phyloP scores from a whole-genome alignment of 2,888 invertebrate species.

The Mythimna ferrago region DNA sequence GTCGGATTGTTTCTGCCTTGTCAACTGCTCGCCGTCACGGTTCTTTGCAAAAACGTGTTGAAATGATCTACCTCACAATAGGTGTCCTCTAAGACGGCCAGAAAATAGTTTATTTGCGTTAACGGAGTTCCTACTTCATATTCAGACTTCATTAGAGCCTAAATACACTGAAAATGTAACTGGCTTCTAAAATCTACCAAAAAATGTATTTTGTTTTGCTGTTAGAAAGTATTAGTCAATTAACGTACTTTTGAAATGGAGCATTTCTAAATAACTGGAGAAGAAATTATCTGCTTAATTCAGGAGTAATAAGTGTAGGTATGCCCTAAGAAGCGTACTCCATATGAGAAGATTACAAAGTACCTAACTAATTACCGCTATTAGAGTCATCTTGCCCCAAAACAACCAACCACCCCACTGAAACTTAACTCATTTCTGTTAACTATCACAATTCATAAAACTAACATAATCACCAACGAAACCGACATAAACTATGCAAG shows the following conservation, averaged over 20 bases:
- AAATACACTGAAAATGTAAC: neutral
- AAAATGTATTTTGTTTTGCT: neutral
- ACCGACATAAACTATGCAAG: constrained; percentile 19
- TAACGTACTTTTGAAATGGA: no score
- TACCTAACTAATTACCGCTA: neutral
- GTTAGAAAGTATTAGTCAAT: neutral
- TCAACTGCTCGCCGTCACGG: constrained; percentile 19
- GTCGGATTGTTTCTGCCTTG: constrained; percentile 31
- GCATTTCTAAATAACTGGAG: no score
- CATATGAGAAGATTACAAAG: neutral
- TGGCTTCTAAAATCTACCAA: neutral
- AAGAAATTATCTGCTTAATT: neutral
- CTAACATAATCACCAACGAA: constrained; percentile 9
- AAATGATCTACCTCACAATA: constrained; percentile 12
- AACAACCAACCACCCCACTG: neutral
- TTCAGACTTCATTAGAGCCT: neutral
- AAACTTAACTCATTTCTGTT: constrained; percentile 30
- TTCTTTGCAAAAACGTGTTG: constrained; percentile 25
- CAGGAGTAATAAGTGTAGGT: neutral
- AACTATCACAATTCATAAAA: constrained; percentile 34
- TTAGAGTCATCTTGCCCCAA: neutral
- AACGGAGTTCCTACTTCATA: neutral
- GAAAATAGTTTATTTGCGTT: neutral
- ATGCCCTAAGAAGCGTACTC: no score
- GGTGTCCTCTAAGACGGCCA: constrained; percentile 21